Percentiles rank a stretch among this genome's conserved stretches.
Evolutionary conservation across 1,140 invertebrate species (phyloP).

Genomic region (Ostrea denselamellosa): DNA sequence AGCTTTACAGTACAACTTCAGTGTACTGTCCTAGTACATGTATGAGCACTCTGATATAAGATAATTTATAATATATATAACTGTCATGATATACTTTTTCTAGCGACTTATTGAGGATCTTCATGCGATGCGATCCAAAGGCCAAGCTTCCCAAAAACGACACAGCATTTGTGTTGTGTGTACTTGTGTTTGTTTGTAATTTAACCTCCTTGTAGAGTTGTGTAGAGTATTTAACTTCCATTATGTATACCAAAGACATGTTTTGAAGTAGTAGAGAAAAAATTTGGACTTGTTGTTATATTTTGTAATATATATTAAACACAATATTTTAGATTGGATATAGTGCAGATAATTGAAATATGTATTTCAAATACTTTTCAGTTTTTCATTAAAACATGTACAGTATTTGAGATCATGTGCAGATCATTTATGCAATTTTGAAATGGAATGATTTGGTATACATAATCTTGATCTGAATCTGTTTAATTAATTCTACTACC

Average conservation of each 20-base stretch:
- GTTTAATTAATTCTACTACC: neutral
- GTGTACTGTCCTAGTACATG: too few species aligned
- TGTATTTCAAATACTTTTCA: neutral
- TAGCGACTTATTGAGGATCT: constrained; percentile 25
- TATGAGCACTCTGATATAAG: too few species aligned
- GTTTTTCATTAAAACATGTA: neutral
- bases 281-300: too few species aligned
- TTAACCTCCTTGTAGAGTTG: neutral
- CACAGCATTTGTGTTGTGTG: constrained; percentile 31
- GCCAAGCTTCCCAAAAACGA: neutral
- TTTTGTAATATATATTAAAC: too few species aligned
- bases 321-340: too few species aligned
- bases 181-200: neutral
- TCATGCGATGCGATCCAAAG: neutral
- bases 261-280: too few species aligned
- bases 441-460: neutral
- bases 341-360: neutral
- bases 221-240: neutral
- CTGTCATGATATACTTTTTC: neutral
- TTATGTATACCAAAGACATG: neutral
- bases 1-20: too few species aligned
- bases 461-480: constrained; percentile 1
- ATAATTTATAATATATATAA: neutral
- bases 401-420: neutral
- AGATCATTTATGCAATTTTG: neutral